phyloP scores from a whole-genome alignment of 2,797 vertebrate genomes.

The Sebastes goodei region DNA sequence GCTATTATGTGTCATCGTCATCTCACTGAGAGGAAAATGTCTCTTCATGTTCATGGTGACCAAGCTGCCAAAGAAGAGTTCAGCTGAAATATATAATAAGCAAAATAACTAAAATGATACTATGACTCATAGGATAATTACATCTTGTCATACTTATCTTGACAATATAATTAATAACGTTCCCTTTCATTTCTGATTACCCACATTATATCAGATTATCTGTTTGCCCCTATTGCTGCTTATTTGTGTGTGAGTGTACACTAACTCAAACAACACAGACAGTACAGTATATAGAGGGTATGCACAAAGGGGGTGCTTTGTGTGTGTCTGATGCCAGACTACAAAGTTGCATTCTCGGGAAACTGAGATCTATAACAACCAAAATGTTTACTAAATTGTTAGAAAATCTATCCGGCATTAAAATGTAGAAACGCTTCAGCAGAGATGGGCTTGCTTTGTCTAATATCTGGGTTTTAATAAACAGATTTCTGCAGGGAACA shows the following conservation, averaged over 20 bases:
- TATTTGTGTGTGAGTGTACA: neutral
- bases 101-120: slow-evolving; percentile 25
- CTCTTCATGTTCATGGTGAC: slow-evolving; percentile 3
- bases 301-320: neutral
- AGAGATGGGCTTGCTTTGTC: neutral
- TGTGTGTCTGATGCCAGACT: neutral
- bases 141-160: slow-evolving; percentile 40
- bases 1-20: slow-evolving; percentile 11
- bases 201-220: slow-evolving; percentile 31
- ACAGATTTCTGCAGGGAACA: neutral
- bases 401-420: neutral
- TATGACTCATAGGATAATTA: slow-evolving; percentile 55
- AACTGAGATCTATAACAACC: neutral
- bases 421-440: neutral
- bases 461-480: neutral
- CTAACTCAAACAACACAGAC: neutral
- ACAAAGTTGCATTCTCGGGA: neutral
- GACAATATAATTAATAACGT: slow-evolving; percentile 40
- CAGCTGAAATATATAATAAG: slow-evolving; percentile 26
- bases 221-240: neutral
- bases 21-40: neutral
- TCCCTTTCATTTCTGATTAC: slow-evolving; percentile 24
- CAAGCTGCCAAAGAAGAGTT: slow-evolving; percentile 5
- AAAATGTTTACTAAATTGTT: neutral
- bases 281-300: neutral